These are phyloP conservation scores for Aphrophora alni DNA, from an alignment of 2,888 invertebrate genomes.

Conservation along the genomic window DNA sequence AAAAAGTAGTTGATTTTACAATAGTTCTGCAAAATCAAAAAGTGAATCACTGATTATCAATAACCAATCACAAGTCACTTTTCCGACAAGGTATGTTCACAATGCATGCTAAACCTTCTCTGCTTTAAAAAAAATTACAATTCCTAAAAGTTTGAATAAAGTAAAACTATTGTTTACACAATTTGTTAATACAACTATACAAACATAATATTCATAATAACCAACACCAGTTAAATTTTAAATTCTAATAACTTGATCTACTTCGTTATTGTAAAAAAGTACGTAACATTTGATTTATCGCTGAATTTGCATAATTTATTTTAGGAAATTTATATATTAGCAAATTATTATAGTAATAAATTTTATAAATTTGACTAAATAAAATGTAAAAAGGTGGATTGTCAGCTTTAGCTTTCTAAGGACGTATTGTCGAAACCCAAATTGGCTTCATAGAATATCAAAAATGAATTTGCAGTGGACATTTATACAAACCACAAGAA, in stretches of 20 bases:
- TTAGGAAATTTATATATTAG: slow-evolving; percentile 10
- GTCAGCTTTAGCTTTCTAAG: slow-evolving; percentile 7
- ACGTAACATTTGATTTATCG: neutral
- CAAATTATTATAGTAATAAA: slow-evolving; percentile 14
- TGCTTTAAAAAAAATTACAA: too few relatives aligned
- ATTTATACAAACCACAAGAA: neutral
- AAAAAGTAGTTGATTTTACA: too few relatives aligned
- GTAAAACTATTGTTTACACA: too few relatives aligned
- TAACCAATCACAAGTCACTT: too few relatives aligned
- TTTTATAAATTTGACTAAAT: neutral
- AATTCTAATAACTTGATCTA: neutral
- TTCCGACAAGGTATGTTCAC: too few relatives aligned
- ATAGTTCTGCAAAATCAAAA: too few relatives aligned
- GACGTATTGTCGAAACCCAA: neutral
- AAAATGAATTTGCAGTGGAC: slow-evolving; percentile 22
- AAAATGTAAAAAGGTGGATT: slow-evolving; percentile 3
- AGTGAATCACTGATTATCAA: too few relatives aligned
- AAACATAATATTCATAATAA: neutral
- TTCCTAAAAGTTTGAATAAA: too few relatives aligned
- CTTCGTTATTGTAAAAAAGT: neutral
- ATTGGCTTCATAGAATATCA: neutral
- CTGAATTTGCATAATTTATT: neutral
- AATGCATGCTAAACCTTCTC: too few relatives aligned
- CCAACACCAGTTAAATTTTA: neutral
- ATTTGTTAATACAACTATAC: too few relatives aligned